Conservation (phyloP, 2,888 invertebrate species). For the Opisthograptis luteolata region DNA sequence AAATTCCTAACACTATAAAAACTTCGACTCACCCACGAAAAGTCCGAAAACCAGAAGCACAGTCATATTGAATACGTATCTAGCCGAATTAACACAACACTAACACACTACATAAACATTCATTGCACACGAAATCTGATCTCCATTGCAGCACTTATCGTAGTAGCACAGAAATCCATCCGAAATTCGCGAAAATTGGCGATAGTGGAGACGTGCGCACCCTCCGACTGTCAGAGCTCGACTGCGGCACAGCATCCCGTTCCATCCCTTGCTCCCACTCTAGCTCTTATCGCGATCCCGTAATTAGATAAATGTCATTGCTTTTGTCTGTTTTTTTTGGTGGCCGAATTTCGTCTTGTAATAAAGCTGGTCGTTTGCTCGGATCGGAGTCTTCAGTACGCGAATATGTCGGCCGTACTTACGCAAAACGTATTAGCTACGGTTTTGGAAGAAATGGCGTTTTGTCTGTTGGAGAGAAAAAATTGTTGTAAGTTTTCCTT, state of each 20-base stretch:
- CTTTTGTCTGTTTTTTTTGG: constrained; percentile 68
- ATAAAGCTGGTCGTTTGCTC: constrained; percentile 49
- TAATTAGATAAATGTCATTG: constrained; percentile 83
- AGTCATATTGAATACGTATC: constrained; percentile 47
- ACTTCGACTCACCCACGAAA: constrained; percentile 54
- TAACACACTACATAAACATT: constrained; percentile 32
- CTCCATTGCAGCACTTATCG: constrained; percentile 30
- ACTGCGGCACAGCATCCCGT: constrained; percentile 67
- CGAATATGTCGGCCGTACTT: background rate
- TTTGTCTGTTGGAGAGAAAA: background rate
- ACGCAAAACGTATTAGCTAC: background rate
- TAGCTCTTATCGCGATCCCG: constrained; percentile 73
- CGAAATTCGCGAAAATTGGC: constrained; percentile 25
- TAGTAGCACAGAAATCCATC: constrained; percentile 32
- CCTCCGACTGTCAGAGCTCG: constrained; percentile 41
- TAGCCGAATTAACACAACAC: constrained; percentile 39
- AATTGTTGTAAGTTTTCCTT: background rate
- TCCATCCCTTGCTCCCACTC: constrained; percentile 44
- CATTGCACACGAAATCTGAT: constrained; percentile 25
- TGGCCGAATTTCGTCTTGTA: constrained; percentile 55
- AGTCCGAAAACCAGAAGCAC: constrained; percentile 60
- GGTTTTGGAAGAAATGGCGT: background rate
- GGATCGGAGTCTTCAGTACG: constrained; percentile 25
- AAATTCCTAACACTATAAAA: constrained; percentile 12
- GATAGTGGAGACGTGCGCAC: constrained; percentile 37